These are phyloP conservation scores for Pyxicephalus adspersus DNA, from an alignment of 2,113 vertebrate species.

Conservation along the genomic window DNA sequence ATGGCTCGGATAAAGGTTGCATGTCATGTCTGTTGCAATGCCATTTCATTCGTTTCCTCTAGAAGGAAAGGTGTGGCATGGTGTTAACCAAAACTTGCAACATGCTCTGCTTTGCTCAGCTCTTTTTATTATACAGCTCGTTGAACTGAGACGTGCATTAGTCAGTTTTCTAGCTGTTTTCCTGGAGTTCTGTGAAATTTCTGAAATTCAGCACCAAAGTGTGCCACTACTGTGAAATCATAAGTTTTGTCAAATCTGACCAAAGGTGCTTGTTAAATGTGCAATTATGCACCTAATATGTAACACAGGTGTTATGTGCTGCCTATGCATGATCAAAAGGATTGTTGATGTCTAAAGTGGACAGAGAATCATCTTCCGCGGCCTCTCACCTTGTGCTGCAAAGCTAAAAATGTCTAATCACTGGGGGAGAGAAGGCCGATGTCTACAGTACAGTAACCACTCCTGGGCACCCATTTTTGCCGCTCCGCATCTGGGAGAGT, in stretches of 20 bases:
- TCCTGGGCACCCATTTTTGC: too few species aligned
- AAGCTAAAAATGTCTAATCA: too few species aligned
- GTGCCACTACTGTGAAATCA: background rate
- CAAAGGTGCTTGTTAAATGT: too few species aligned
- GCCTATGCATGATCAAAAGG: too few species aligned
- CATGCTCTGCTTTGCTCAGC: background rate
- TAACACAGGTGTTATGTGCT: too few species aligned
- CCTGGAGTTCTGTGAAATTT: constrained; percentile 26
- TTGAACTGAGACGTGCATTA: constrained; percentile 1
- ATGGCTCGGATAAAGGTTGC: background rate
- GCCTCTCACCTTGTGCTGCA: too few species aligned
- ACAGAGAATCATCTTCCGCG: too few species aligned
- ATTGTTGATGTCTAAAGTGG: too few species aligned
- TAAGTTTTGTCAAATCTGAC: background rate
- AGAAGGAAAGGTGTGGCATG: constrained; percentile 24
- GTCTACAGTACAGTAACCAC: too few species aligned
- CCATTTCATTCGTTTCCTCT: background rate
- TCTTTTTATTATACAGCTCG: background rate
- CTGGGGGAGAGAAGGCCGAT: too few species aligned
- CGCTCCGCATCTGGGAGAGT: too few species aligned
- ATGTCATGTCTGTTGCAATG: background rate
- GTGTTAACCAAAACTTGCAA: constrained; percentile 7
- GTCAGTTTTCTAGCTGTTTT: constrained; percentile 3
- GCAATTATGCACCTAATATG: too few species aligned
- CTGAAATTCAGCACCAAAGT: background rate